Conservation (phyloP, 1,140 invertebrate genomes). For the Drosophila sechellia region DNA sequence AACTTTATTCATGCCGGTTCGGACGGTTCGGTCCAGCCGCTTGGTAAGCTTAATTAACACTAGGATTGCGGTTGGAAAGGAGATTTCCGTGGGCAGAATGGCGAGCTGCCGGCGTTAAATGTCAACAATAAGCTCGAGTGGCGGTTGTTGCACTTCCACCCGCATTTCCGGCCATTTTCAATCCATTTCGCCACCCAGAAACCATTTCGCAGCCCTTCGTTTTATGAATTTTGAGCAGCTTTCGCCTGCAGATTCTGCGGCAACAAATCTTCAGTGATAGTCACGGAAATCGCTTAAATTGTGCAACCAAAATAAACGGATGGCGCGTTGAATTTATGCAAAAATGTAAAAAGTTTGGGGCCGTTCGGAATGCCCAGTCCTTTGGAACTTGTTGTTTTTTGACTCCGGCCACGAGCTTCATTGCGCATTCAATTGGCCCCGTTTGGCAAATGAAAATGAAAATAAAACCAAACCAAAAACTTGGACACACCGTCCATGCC, state of each 20-base stretch:
- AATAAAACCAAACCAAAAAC: slow-evolving; percentile 53
- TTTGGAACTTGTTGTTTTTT: slow-evolving; percentile 17
- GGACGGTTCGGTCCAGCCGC: slow-evolving; percentile 27
- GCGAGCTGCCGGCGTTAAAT: slow-evolving; percentile 30
- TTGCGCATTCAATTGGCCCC: slow-evolving; percentile 79
- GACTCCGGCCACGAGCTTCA: slow-evolving; percentile 52
- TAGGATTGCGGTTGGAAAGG: slow-evolving; percentile 17
- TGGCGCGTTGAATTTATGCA: slow-evolving; percentile 57
- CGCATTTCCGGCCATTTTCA: slow-evolving; percentile 21
- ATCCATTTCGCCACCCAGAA: not conserved
- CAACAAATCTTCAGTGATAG: slow-evolving; percentile 56
- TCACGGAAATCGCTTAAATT: slow-evolving; percentile 52
- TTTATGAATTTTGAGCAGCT: slow-evolving; percentile 59
- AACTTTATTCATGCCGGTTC: slow-evolving; percentile 60
- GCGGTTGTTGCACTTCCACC: slow-evolving; percentile 42
- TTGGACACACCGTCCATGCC: slow-evolving; percentile 51
- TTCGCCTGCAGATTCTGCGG: slow-evolving; percentile 45
- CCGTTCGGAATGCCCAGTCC: slow-evolving; percentile 7
- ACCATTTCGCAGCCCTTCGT: slow-evolving; percentile 5
- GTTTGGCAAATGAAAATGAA: slow-evolving; percentile 70
- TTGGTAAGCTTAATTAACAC: slow-evolving; percentile 72
- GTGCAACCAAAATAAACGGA: slow-evolving; percentile 39
- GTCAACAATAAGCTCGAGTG: slow-evolving; percentile 60
- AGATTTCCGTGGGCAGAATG: slow-evolving; percentile 14
- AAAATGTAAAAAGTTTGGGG: slow-evolving; percentile 44